Evolutionary conservation across 2,113 vertebrate species (phyloP), one percentile per base, ranked within the genome.

Genomic region (Equus quagga): DNA sequence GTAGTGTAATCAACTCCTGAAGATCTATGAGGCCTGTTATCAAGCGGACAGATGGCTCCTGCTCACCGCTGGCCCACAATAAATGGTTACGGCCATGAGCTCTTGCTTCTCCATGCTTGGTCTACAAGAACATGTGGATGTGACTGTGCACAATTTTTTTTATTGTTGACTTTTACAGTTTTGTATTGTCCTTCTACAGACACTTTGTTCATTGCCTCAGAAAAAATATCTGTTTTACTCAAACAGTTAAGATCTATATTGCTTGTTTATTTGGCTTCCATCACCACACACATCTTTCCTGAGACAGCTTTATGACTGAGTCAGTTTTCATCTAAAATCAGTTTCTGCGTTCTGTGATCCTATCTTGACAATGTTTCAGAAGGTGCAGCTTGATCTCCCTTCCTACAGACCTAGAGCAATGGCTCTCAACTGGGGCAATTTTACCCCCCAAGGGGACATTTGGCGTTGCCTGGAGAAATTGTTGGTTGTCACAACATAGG

Each of bases 71-170:
- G 28, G 33, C 70, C 18, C 28, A 2, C 23, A 54, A 84, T 14
- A n/a, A 65, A 56, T 3, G 10, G n/a, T 18, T 36, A 4, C 8
- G 17, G 8, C 49, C 2, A 0, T 2, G 3, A 65, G 73, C 41
- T 67, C 46, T 58, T 36, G 5, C 24, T 58, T 82, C 41, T 9
- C 64, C 24, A 2, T 19, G 23, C 13, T 81, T 64, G 24, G 54
- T 10, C 60, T 17, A 26, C 9, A 54, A 51, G 36, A 46, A 2
- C 6, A 21, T 26, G 23, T 8, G n/a, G 21, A 17, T 24, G 62
- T 3, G 11, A 49, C 28, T 7, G 23, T 2, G 3, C 7, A 58
- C 8, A 15, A 44, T 86, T 67, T 41, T 60, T 84, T 69, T 54
- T 93, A 78, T 65, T 54, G 19, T 12, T 56, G 75, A 64, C 44